Evolutionary conservation across 2,888 invertebrate genomes (phyloP).

Genomic region (Exephanes ischioxanthus): DNA sequence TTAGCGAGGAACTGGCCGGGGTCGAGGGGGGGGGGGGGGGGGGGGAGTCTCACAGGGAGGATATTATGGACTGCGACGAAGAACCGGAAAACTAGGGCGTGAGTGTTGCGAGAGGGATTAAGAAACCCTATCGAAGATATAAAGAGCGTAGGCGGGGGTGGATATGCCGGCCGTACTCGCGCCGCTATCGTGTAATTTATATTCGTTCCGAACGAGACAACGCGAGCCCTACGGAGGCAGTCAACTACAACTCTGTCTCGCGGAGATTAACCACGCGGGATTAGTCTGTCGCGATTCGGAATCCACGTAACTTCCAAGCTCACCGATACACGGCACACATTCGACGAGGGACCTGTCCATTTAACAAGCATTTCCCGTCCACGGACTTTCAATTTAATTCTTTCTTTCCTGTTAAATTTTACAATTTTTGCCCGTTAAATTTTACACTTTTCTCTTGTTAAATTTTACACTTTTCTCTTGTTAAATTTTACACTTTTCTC

Average conservation of each 20-base stretch:
- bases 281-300: slow-evolving; percentile 41
- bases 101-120: slow-evolving; percentile 81
- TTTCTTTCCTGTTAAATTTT: not conserved
- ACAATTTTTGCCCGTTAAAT: too few relatives aligned
- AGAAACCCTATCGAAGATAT: slow-evolving; percentile 80
- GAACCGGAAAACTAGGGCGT: slow-evolving; percentile 80
- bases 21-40: slow-evolving; percentile 42
- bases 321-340: not conserved
- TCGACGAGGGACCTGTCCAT: not conserved
- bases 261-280: slow-evolving; percentile 73
- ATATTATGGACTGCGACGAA: slow-evolving; percentile 57
- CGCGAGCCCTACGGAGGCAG: slow-evolving; percentile 57
- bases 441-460: too few relatives aligned
- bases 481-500: too few relatives aligned
- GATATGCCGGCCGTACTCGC: slow-evolving; percentile 31
- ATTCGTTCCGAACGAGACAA: slow-evolving; percentile 75
- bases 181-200: slow-evolving; percentile 77
- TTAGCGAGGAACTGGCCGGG: slow-evolving; percentile 71
- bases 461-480: too few relatives aligned
- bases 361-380: not conserved
- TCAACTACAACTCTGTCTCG: slow-evolving; percentile 13
- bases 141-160: slow-evolving; percentile 67
- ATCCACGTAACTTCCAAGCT: slow-evolving; percentile 27
- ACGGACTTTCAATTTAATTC: not conserved
- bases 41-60: not conserved